Base-by-base conservation (phyloP, 2,797 vertebrate genomes). In the Podarcis siculus region DNA sequence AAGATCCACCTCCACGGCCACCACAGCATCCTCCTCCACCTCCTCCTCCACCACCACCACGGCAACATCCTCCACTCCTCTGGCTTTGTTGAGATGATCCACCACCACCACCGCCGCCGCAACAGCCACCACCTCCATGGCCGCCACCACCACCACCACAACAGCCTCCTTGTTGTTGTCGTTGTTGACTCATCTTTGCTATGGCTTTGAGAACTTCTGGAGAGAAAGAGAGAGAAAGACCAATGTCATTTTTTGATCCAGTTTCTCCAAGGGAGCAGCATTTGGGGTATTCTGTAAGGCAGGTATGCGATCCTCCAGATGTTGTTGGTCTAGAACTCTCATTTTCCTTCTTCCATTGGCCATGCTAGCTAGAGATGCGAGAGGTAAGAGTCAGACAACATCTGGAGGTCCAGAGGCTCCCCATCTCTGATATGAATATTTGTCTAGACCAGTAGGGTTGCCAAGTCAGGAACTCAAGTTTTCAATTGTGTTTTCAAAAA, bases 161-260 rank as follows among this genome's bases (percentile, higher is more conserved):
- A 17, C 80, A 67, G 55, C 35, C 69, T 76, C 73, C n/a, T 9
- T 83, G 87, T 39, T 83, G 86, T 78, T 55, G 49, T 55, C 49
- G 49, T 55, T 83, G 87, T 78, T 88, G 87, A 25, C 87, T 88
- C 87, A 88, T 88, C 10, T 58, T 83, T 58, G 39, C 64, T 58
- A 3, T 55, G 25, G 25, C 27, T 30, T 27, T 19, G 32, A 25
- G 3, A 49, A 79, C 17, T 23, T 27, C 23, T 15, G 39, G 35
- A 6, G 10, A 23, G n/a, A 42, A 7, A 67, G n/a, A 55, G 64
- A 83, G 21, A 45, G 27, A 8, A 1, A 8, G 7, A 32, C 81
- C 7, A 66, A 21, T 2, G 27, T 66, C 6, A 27, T 35, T 58
- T 35, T 35, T 5, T 19, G 23, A 23, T 1, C 13, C 5, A 2